Evolutionary conservation across 1,140 invertebrate species (phyloP).

Genomic region (Vollenhovia emeryi): DNA sequence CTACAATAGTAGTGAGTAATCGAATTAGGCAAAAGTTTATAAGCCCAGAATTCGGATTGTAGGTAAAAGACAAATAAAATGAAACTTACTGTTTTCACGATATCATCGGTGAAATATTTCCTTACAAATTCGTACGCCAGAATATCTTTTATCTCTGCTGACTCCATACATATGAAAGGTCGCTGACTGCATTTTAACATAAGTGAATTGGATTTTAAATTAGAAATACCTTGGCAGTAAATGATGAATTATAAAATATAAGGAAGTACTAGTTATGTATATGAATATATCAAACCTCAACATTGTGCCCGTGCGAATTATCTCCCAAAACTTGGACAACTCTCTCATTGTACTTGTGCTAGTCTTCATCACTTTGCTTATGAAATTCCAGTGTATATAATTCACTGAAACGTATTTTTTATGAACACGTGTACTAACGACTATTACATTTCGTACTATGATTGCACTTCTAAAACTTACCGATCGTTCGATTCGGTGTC

Average conservation of each 20-base stretch:
- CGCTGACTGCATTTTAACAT: not conserved
- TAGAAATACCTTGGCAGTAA: not conserved
- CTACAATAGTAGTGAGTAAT: slow-evolving; percentile 15
- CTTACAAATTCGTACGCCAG: slow-evolving; percentile 24
- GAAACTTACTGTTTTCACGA: slow-evolving; percentile 5
- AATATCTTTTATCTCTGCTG: slow-evolving; percentile 2
- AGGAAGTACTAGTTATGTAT: not conserved
- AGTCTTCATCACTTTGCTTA: slow-evolving; percentile 55
- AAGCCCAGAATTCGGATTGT: not conserved
- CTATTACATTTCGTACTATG: not conserved
- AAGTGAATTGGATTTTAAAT: not conserved
- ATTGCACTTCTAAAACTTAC: not conserved
- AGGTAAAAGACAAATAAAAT: not conserved
- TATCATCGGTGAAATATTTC: slow-evolving; percentile 24
- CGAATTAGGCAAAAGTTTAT: not conserved
- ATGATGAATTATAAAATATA: not conserved
- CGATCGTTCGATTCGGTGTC: slow-evolving; percentile 50
- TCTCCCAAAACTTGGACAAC: not conserved
- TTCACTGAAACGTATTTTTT: slow-evolving; percentile 61
- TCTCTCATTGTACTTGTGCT: slow-evolving; percentile 61
- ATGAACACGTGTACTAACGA: not conserved
- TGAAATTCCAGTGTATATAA: slow-evolving; percentile 74
- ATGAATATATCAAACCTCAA: not conserved
- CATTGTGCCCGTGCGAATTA: not conserved
- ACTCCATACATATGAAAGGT: not conserved